Base-by-base conservation (phyloP, 37 sponge, comb jelly and placozoan genomes). In the Ianthella basta region DNA sequence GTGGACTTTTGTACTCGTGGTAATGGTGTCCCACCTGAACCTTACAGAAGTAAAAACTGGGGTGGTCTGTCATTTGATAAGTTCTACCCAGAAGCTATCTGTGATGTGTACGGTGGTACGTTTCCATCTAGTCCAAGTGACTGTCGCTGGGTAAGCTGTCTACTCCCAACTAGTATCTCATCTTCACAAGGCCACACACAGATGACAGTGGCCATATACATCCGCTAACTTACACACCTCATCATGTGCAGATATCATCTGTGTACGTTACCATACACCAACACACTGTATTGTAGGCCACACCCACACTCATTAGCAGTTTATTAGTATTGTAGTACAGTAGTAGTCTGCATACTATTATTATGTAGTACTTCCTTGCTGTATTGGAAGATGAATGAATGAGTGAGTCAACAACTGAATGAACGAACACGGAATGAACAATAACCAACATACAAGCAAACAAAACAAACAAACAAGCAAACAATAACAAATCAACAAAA, bases 201-300 rank as follows among this genome's bases (percentile, higher is more conserved):
- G 36, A 75, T 75, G 78, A 75, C 78, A 75, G 53, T 75, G 21
- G 78, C 78, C 35, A 44, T 75, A 19, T 75, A 75, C 38, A 53
- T 40, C 54, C 78, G 78, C 54, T 75, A 75, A 40, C 15, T 38
- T 24, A 3, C 35, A 50, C 55, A 78, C 63, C 63, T 27, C n/a
- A 6, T 5, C 8, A 10, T 61, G 27, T 25, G 63, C 50, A 8
- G 6, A 44, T 8, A 44, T 8, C 50, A 44, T 44, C 50, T 10
- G 50, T 44, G 50, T 44, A 44, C 5, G 30, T 34, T 53, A 59
- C 24, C 24, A 63, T 10, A 63, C 27, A 39, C 38, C 16, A 15
- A 39, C 79, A 40, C 16, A 40, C 23, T 2, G 8, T 21, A 72
- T 33, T 29, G 36, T 29, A n/a, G 27, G 36, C 23, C 73, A 72